A percentile compares a stretch with the other conserved stretches of the same genome.
These are phyloP conservation scores for Lemur catta DNA, from an alignment of 2,797 vertebrate species.

Conservation along the genomic window DNA sequence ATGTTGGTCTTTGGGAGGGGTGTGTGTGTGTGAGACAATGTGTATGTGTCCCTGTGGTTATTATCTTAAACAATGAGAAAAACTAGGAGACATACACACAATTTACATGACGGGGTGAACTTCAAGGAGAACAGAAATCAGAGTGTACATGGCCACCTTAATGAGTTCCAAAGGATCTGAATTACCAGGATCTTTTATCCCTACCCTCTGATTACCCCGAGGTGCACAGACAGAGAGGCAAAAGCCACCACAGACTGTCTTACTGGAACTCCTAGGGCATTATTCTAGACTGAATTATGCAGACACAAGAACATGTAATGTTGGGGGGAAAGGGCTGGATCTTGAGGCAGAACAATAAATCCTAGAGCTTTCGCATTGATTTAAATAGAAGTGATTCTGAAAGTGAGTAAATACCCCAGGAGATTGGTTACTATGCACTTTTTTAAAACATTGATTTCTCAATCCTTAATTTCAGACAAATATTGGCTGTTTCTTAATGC, in stretches of 20 bases:
- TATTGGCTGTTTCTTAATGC: slow-evolving; percentile 64
- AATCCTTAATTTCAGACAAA: slow-evolving; percentile 69
- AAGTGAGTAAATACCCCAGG: slow-evolving; percentile 49
- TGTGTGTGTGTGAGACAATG: neutral
- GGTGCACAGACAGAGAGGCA: neutral
- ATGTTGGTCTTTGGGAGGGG: neutral
- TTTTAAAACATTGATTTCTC: slow-evolving; percentile 65
- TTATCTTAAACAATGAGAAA: neutral
- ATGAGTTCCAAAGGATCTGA: neutral
- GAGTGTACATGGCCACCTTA: neutral
- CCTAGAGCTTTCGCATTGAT: slow-evolving; percentile 21
- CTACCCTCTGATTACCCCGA: neutral
- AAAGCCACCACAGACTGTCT: neutral
- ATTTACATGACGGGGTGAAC: neutral
- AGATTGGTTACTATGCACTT: slow-evolving; percentile 35
- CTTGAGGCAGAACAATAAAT: slow-evolving; percentile 19
- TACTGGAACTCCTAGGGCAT: neutral
- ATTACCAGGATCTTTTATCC: neutral
- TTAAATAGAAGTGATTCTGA: slow-evolving; percentile 37
- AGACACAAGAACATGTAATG: neutral
- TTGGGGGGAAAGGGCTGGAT: neutral
- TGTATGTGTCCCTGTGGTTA: neutral
- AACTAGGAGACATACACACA: neutral
- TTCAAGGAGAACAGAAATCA: neutral
- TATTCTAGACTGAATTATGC: neutral